Base-by-base conservation (phyloP, 2,113 vertebrate species). In the Megaceryle maxima region DNA sequence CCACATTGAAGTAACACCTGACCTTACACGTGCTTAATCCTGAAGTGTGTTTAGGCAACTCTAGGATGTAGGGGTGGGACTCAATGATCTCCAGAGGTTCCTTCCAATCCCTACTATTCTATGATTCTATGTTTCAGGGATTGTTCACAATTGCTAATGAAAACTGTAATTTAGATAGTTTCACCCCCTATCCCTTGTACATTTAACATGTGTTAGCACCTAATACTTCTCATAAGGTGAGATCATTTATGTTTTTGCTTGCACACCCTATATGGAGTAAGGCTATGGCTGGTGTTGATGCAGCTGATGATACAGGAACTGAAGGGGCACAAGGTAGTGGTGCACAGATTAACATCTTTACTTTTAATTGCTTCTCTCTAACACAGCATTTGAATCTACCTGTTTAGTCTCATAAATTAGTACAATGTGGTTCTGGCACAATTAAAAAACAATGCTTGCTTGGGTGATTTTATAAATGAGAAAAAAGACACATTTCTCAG, bases 151-250 rank as follows among this genome's bases (percentile, higher is more conserved):
- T 29, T 41, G 37, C 25, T 53, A 51, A 56, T 8, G 13, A 41
- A 79, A 88, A 26, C 1, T 5, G 31, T 15, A 6, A 35, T 12
- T 28, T 35, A 16, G 5, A 39, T 1, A 1, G 14, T 21, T 90
- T 77, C 14, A 50, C 39, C 11, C 20, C 24, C 44, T n/a, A 83
- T 25, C 13, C 33, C 25, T 26, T 21, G 1, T 1, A 31, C 18
- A 13, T 88, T 81, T 63, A 43, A 44, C 2, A 5, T 2, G 1
- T 12, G 2, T 67, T 87, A 66, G 19, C 63, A 31, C 29, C 39
- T 35, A 6, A 35, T 28, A 2, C 39, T 53, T n/a, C 24, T 72
- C 3, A 0, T 21, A 12, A 19, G 1, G 1, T 33, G 56, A 57
- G 19, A 5, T 7, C 12, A 29, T 4, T 46, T 31, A 55, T 11